Evolutionary conservation across 2,797 vertebrate genomes (phyloP).

Genomic region (Rhinogobio ventralis): DNA sequence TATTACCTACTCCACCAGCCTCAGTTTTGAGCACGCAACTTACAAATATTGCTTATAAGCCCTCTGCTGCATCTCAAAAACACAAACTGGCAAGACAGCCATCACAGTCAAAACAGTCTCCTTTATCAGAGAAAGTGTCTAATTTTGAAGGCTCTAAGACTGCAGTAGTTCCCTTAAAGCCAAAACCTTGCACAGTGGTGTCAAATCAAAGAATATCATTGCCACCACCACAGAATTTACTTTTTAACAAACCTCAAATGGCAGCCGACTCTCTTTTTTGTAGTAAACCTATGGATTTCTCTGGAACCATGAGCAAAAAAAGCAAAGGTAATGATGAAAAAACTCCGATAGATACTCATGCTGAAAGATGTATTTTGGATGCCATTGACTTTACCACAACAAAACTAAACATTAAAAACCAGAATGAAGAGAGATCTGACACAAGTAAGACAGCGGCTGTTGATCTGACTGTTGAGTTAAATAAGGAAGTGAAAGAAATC

Average conservation of each 20-base stretch:
- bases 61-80: conserved; percentile 60
- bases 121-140: conserved; percentile 12
- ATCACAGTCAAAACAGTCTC: conserved; percentile 66
- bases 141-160: conserved; percentile 12
- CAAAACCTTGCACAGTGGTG: conserved; percentile 1
- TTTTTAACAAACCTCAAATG: conserved; percentile 66
- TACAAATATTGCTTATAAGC: conserved; percentile 32
- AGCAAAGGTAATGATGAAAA: conserved; percentile 55
- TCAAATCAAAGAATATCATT: conserved; percentile 34
- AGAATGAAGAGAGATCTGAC: conserved; percentile 46
- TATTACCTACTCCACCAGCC: conserved; percentile 46
- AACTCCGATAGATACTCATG: conserved; percentile 4
- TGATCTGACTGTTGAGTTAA: conserved; percentile 73
- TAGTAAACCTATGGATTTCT: conserved; percentile 77
- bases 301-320: conserved; percentile 58
- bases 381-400: conserved; percentile 77
- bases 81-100: conserved; percentile 68
- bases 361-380: conserved; percentile 53
- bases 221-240: conserved; percentile 62
- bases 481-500: conserved; percentile 67
- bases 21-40: conserved; percentile 35
- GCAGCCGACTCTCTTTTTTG: conserved; percentile 56
- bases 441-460: conserved; percentile 57
- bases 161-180: neutral
- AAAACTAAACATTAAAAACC: conserved; percentile 68